phyloP scores from a whole-genome alignment of 1,140 invertebrate species.

The Papilio polyxenes region DNA sequence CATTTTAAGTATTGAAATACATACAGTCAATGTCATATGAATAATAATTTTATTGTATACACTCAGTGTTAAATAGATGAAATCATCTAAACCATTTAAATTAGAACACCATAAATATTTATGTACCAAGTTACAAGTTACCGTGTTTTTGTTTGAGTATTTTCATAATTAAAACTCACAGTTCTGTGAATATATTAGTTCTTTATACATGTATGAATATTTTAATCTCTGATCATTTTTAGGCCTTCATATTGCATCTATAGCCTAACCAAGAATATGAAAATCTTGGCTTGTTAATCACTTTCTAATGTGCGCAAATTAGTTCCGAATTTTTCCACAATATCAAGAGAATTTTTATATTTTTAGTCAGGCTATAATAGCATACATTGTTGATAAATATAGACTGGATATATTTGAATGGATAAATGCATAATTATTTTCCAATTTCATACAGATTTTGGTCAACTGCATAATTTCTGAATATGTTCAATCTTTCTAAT shows the following conservation, averaged over 20 bases:
- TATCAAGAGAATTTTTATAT: background rate
- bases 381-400: background rate
- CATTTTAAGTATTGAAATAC: background rate
- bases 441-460: background rate
- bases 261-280: no score
- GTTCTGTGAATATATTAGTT: background rate
- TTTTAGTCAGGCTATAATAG: background rate
- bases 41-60: slow-evolving; percentile 1
- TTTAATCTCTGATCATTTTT: background rate
- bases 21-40: slow-evolving; percentile 1
- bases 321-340: no score
- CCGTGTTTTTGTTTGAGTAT: no score
- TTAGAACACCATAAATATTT: background rate
- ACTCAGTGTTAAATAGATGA: slow-evolving; percentile 15
- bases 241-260: background rate
- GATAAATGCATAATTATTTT: background rate
- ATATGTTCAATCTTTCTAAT: background rate
- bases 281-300: no score
- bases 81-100: background rate
- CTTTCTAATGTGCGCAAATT: no score
- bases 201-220: no score
- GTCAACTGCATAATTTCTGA: background rate
- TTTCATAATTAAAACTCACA: no score
- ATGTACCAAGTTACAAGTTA: background rate
- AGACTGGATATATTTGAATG: no score